Base-by-base conservation (phyloP, 2,113 vertebrate genomes). In the Caranx ignobilis region DNA sequence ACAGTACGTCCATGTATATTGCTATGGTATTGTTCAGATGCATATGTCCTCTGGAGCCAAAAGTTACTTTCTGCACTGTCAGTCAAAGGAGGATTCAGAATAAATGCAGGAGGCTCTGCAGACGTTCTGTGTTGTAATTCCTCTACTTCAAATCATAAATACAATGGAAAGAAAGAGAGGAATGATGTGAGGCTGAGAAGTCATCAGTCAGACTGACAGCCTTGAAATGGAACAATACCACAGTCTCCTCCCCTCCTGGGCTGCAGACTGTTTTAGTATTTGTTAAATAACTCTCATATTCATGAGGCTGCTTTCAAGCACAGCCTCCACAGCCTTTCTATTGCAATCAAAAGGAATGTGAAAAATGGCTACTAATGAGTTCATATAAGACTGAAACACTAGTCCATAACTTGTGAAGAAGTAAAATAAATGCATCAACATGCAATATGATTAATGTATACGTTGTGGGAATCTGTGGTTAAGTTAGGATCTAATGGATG, bases 191-290 rank as follows among this genome's bases (percentile, higher is more conserved):
- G 83, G 87, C 88, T 69, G 84, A 39, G 54, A 84, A 91, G 87
- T 92, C 89, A 94, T 94, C 91, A 82, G 89, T 94, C 90, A 94
- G 92, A 87, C 81, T 92, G 92, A 91, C 93, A 92, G 85, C 77
- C 84, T 83, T 90, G 91, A 91, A 93, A 93, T 92, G 82, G 90
- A 92, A 94, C 90, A 94, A 90, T 91, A 62, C 81, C 60, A 11
- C n/a, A 26, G 88, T 79, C 88, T 83, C 91, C 91, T 90, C 92
- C 90, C 90, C 89, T 89, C 86, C 88, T 80, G 81, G 52, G 81
- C 85, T 69, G 77, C 85, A 84, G 66, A 74, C 74, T 83, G 77
- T 84, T 89, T 88, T 81, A 84, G 81, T 75, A 82, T 90, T 87
- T 92, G 86, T 92, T 92, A 92, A 92, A 90, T 89, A 94, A 92